Percentiles rank a stretch among this genome's conserved stretches.
Conservation (phyloP, 2,113 vertebrate genomes). For the Rhipidura dahli region DNA sequence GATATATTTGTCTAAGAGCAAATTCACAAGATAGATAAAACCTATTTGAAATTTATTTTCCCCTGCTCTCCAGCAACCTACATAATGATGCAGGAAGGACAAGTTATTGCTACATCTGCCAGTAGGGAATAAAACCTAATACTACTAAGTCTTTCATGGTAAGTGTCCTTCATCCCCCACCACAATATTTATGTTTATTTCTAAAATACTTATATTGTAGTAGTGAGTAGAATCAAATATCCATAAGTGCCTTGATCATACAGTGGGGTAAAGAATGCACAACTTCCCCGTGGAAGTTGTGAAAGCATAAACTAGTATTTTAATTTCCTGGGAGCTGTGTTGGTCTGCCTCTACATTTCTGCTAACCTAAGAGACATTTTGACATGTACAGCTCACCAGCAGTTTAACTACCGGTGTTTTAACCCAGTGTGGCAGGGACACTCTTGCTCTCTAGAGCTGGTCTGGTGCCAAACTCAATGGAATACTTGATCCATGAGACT, state of each 20-base stretch:
- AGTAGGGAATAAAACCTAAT: background rate
- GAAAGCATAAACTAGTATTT: background rate
- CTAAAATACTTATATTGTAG: background rate
- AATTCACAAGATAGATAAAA: background rate
- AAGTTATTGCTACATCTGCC: background rate
- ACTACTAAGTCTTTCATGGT: background rate
- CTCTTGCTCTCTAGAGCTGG: background rate
- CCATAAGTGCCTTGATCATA: background rate
- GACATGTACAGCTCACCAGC: rapidly evolving
- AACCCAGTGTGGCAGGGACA: background rate
- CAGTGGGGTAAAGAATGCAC: background rate
- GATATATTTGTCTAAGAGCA: background rate
- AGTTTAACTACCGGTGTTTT: background rate
- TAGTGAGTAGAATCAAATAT: background rate
- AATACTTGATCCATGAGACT: background rate
- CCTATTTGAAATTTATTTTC: background rate
- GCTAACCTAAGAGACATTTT: background rate
- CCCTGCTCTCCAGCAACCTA: background rate
- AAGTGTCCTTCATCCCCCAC: background rate
- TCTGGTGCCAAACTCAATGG: background rate
- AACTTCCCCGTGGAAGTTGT: background rate
- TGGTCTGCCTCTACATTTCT: background rate
- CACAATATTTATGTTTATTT: background rate
- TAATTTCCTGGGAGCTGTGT: background rate
- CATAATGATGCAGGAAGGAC: background rate